Evolutionary conservation across 2,797 vertebrate species (phyloP).

Genomic region (Poecilia wingei): DNA sequence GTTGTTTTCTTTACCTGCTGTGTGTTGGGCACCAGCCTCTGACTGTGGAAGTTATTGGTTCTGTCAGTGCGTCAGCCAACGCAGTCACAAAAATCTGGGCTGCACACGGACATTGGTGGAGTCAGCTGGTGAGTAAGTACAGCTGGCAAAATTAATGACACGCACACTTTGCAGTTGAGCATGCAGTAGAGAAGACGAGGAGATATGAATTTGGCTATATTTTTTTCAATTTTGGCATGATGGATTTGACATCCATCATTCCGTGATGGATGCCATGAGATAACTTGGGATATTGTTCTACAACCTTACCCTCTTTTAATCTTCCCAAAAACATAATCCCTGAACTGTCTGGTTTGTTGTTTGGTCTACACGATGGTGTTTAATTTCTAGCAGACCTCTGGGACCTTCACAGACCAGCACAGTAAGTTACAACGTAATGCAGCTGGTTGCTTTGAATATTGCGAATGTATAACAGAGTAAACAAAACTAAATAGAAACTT

Average conservation of each 20-base stretch:
- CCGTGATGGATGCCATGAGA: not conserved
- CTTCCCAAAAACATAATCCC: not conserved
- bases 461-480: not conserved
- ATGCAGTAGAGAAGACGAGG: not conserved
- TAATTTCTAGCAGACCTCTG: not conserved
- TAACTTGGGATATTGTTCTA: not conserved
- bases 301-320: not conserved
- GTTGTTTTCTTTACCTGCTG: not conserved
- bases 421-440: not conserved
- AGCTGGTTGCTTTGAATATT: not conserved
- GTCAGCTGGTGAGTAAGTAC: not conserved
- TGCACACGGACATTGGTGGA: not conserved
- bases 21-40: not conserved
- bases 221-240: not conserved
- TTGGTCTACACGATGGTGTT: not conserved
- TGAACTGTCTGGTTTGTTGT: not conserved
- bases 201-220: not conserved
- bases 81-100: not conserved
- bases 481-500: not conserved
- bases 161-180: not conserved
- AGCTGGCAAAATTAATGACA: not conserved
- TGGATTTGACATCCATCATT: not conserved
- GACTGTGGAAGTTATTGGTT: not conserved
- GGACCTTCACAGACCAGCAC: not conserved
- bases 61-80: not conserved